Conservation (phyloP, 2,113 vertebrate genomes). For the Saccopteryx bilineata region DNA sequence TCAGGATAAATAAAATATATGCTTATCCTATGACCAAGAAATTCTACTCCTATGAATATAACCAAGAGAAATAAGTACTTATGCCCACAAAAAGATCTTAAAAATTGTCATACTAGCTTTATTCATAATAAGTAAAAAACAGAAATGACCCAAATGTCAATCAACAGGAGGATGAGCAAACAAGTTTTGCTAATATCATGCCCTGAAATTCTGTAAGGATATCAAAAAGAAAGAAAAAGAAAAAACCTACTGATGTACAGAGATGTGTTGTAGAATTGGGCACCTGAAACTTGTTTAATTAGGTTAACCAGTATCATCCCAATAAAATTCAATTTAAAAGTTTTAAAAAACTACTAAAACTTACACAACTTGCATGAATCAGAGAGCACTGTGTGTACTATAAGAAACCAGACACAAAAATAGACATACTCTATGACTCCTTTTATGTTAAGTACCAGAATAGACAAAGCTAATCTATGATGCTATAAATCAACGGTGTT, state of each 20-base stretch:
- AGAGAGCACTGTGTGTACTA: not conserved
- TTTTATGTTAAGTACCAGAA: not conserved
- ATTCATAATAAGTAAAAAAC: conserved; percentile 31
- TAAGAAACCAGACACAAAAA: not conserved
- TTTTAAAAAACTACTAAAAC: not conserved
- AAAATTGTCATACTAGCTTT: not conserved
- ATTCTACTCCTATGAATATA: conserved; percentile 11
- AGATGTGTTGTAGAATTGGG: too few species aligned
- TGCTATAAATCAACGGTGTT: not conserved
- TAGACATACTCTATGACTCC: not conserved
- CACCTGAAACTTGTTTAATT: too few species aligned
- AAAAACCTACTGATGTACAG: not conserved
- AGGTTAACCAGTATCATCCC: too few species aligned
- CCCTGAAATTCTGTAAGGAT: not conserved
- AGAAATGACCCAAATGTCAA: conserved; percentile 3
- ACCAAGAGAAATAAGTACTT: not conserved
- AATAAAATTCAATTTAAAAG: too few species aligned
- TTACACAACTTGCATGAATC: not conserved
- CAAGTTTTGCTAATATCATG: not conserved
- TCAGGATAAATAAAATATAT: conserved; percentile 19
- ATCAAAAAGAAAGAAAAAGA: not conserved
- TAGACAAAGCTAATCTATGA: not conserved
- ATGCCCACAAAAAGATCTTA: not conserved
- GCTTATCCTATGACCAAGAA: conserved; percentile 26
- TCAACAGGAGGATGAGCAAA: not conserved